These are phyloP conservation scores for Sarcophaga carnaria DNA, from an alignment of 2,888 invertebrate genomes.

Conservation along the genomic window DNA sequence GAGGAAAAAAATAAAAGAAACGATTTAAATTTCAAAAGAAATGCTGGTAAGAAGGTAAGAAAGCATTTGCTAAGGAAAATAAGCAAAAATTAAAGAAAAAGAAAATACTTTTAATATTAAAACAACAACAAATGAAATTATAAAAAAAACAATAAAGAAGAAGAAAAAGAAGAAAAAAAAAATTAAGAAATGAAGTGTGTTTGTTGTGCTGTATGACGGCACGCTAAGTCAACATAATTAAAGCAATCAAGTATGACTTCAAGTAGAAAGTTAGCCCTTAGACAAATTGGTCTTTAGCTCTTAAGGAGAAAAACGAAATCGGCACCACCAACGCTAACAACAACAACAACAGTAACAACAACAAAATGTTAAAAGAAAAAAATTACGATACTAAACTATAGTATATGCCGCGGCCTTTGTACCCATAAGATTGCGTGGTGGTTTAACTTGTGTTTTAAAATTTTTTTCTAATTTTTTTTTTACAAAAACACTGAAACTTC, in stretches of 20 bases:
- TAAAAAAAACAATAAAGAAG: slow-evolving; percentile 35
- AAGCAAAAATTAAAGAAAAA: slow-evolving; percentile 22
- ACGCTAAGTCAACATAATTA: slow-evolving; percentile 67
- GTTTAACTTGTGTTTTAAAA: background rate
- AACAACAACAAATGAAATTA: slow-evolving; percentile 54
- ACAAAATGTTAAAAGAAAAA: slow-evolving; percentile 26
- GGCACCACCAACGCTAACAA: background rate
- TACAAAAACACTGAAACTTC: slow-evolving; percentile 13
- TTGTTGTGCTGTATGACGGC: slow-evolving; percentile 40
- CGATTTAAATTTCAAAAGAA: slow-evolving; percentile 59
- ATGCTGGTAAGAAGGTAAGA: slow-evolving; percentile 6
- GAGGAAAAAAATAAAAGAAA: slow-evolving; percentile 19
- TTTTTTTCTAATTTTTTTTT: background rate
- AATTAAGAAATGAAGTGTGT: slow-evolving; percentile 45
- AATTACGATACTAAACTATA: too few species aligned
- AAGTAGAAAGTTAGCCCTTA: slow-evolving; percentile 67
- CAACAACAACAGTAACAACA: too few species aligned
- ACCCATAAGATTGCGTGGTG: slow-evolving; percentile 44
- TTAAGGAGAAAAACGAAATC: slow-evolving; percentile 4
- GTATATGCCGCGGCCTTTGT: slow-evolving; percentile 22
- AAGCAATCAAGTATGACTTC: slow-evolving; percentile 65
- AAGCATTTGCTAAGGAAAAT: slow-evolving; percentile 19
- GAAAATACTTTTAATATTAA: slow-evolving; percentile 1
- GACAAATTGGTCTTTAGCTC: slow-evolving; percentile 61
- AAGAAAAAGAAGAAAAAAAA: slow-evolving; percentile 6